Base-by-base conservation (phyloP, 1,140 invertebrate species). In the Ostrea denselamellosa region DNA sequence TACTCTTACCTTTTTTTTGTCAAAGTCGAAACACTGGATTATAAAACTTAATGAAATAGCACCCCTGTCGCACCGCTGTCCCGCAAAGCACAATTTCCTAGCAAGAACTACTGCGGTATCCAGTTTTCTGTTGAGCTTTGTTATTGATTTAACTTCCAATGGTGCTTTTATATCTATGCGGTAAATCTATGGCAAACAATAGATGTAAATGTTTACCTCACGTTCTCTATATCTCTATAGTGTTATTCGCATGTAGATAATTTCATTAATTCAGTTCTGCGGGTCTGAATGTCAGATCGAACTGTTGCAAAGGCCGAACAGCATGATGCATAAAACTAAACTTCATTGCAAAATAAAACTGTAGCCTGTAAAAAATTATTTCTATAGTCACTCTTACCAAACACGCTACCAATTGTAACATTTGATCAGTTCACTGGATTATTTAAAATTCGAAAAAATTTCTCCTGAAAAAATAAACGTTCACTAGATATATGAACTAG, bases 141-240 rank as follows among this genome's bases (percentile, higher is more conserved):
- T 77, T 44, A 77, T 77, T 77, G 68, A 77, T 77, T 34, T 77
- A 34, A 77, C 68, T 77, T 77, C 68, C 68, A 77, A 77, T 77
- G 28, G 28, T 77, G 68, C 68, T 25, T 77, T 28, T 17, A 77
- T 34, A 28, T 77, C 25, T 77, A 25, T 77, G 25, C 28, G 68
- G 68, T 77, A 77, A 34, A 77, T 77, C 68, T 14, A 25, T 28
- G 28, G 25, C 25, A 25, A 77, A 34, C 28, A 77, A 28, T 77
- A 77, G 12, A 77, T 28, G 68, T 77, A 77, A 77, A 25, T 77
- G 68, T 77, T 77, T 77, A 14, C 28, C 28, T 10, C 12, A 28
- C 8, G 2, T 14, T n/a, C 56, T n/a, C 17, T 62, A n/a, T 62
- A 62, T 62, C 56, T 62, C 56, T 62, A 19, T 62, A 19, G 56